Percentiles rank a stretch among this genome's conserved stretches.
These are phyloP conservation scores for Archips crataeganus DNA, from an alignment of 2,888 invertebrate species.

Conservation along the genomic window DNA sequence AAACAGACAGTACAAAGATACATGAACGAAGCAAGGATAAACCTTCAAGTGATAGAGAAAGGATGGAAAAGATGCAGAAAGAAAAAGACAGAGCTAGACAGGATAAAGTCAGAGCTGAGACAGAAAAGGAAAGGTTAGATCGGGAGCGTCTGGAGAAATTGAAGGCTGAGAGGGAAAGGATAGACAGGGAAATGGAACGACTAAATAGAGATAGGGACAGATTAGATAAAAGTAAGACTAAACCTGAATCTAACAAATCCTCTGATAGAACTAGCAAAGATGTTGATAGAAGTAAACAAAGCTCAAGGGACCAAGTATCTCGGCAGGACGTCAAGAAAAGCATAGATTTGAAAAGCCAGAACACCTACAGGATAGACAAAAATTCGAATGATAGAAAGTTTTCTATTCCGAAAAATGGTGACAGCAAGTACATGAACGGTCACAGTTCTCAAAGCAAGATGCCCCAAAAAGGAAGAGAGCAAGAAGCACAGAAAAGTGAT, in stretches of 20 bases:
- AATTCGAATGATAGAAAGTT: constrained; percentile 70
- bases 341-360: constrained; percentile 80
- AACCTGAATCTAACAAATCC: constrained; percentile 62
- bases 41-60: constrained; percentile 45
- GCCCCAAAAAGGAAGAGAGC: constrained; percentile 65
- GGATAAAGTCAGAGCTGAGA: constrained; percentile 62
- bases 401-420: constrained; percentile 56
- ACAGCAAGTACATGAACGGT: constrained; percentile 65
- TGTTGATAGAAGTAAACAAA: constrained; percentile 64
- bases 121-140: constrained; percentile 62
- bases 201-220: constrained; percentile 73
- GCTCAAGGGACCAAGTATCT: constrained; percentile 55
- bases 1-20: constrained; percentile 60
- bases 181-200: constrained; percentile 75
- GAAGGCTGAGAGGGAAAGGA: constrained; percentile 75
- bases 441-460: constrained; percentile 65
- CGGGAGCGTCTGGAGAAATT: constrained; percentile 72
- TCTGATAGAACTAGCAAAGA: constrained; percentile 57
- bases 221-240: constrained; percentile 72
- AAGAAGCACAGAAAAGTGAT: constrained; percentile 56
- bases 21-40: constrained; percentile 54
- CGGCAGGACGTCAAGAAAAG: constrained; percentile 65
- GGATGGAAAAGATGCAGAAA: constrained; percentile 53
- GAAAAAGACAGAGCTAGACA: constrained; percentile 55
- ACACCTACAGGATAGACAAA: constrained; percentile 82